Evolutionary conservation across 92 coral and sea anemone genomes (phyloP).

Genomic region (Parazoanthus swiftii): DNA sequence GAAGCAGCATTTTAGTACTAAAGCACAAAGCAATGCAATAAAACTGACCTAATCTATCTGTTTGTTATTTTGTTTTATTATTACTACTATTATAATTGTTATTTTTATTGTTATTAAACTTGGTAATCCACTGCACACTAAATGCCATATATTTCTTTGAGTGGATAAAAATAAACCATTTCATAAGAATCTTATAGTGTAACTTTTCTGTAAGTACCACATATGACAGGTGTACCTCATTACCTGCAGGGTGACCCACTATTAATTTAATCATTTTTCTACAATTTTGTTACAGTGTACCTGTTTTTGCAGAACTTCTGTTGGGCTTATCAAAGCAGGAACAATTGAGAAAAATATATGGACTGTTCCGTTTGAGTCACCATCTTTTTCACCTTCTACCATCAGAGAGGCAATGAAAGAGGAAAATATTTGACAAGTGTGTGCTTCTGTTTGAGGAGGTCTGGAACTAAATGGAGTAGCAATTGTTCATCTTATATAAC

Average conservation of each 20-base stretch:
- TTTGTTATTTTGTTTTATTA: too few relatives aligned
- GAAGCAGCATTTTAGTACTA: too few relatives aligned
- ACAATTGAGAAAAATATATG: constrained; percentile 12
- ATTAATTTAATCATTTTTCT: constrained; percentile 17
- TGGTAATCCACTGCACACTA: too few relatives aligned
- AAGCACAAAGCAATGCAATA: too few relatives aligned
- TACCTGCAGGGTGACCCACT: constrained; percentile 1
- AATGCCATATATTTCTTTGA: too few relatives aligned
- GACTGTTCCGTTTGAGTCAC: neutral
- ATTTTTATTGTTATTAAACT: too few relatives aligned
- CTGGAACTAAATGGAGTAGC: neutral
- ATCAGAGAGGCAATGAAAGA: constrained; percentile 23
- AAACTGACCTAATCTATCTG: too few relatives aligned
- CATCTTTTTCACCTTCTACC: constrained; percentile 22
- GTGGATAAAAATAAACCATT: too few relatives aligned
- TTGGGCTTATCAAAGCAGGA: constrained; percentile 9
- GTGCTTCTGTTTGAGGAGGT: constrained; percentile 26
- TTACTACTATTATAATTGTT: too few relatives aligned
- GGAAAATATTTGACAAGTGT: constrained; percentile 12
- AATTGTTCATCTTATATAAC: neutral
- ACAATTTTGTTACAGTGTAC: constrained; percentile 13
- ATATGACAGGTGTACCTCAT: constrained; percentile 14
- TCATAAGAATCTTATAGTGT: neutral
- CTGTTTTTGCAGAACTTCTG: constrained; percentile 15
- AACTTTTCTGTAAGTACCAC: constrained; percentile 23